phyloP scores from a whole-genome alignment of 2,113 vertebrate species.

The Holacanthus passer region DNA sequence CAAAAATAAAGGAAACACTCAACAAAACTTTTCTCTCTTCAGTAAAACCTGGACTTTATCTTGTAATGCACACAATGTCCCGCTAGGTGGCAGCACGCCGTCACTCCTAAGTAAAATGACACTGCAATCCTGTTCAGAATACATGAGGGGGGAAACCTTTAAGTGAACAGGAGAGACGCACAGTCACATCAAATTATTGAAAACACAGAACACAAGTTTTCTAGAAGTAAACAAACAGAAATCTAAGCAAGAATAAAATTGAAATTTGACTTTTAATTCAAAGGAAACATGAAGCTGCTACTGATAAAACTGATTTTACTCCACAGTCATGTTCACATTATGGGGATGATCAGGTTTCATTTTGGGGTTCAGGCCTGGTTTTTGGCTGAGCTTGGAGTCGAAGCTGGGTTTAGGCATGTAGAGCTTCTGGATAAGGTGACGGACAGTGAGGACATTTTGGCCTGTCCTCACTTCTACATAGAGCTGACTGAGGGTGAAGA shows the following conservation, averaged over 20 bases:
- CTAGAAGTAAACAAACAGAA: not conserved
- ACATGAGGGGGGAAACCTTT: not conserved
- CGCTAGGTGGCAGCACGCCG: constrained; percentile 30
- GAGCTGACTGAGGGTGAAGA: not conserved
- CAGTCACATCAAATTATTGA: not conserved
- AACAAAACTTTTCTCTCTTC: not conserved
- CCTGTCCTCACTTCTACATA: not conserved
- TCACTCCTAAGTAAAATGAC: not conserved
- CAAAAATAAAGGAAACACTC: not conserved
- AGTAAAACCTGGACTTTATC: not conserved
- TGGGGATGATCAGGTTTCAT: not conserved
- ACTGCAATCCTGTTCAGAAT: not conserved
- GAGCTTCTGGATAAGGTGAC: not conserved
- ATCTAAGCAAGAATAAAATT: not conserved
- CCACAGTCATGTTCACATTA: not conserved
- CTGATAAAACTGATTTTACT: not conserved
- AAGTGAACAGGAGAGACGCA: not conserved
- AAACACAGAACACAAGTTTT: not conserved
- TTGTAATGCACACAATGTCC: constrained; percentile 18
- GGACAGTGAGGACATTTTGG: not conserved
- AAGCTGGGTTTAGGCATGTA: not conserved
- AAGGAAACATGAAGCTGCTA: not conserved
- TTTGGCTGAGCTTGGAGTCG: not conserved
- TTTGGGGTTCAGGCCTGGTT: not conserved
- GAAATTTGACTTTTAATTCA: not conserved